phyloP scores from a whole-genome alignment of 2,888 invertebrate species.

The Hartigia nigra region DNA sequence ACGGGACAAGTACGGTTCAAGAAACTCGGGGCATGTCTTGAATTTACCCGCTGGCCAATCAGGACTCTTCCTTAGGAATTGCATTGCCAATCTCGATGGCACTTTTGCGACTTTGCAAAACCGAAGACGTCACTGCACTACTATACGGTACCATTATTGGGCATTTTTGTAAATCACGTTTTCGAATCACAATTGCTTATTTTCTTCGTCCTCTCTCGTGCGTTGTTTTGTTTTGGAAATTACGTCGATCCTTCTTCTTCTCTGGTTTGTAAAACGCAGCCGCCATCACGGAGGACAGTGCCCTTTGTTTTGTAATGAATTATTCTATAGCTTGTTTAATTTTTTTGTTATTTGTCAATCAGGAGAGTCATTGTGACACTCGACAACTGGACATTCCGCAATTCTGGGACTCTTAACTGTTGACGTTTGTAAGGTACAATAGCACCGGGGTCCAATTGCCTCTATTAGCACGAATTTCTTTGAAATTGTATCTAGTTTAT shows the following conservation, averaged over 20 bases:
- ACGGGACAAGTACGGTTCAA: slow-evolving; percentile 62
- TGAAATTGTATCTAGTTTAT: background rate
- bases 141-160: no score
- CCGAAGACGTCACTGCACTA: background rate
- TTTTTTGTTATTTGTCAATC: background rate
- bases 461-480: background rate
- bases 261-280: background rate
- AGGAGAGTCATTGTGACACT: background rate
- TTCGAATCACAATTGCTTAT: background rate
- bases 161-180: background rate
- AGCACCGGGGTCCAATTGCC: background rate
- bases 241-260: background rate
- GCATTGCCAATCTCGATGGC: background rate
- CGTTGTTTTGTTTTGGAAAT: background rate
- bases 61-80: background rate
- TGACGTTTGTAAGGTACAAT: background rate
- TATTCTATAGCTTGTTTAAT: background rate
- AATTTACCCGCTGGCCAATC: slow-evolving; percentile 14
- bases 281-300: background rate
- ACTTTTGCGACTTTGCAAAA: background rate
- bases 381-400: background rate
- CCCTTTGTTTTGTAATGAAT: background rate
- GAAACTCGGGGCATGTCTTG: slow-evolving; percentile 47
- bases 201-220: background rate
- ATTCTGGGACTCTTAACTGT: background rate